These are phyloP conservation scores for Ypsolopha scabrella DNA, from an alignment of 2,888 invertebrate species.

Conservation along the genomic window DNA sequence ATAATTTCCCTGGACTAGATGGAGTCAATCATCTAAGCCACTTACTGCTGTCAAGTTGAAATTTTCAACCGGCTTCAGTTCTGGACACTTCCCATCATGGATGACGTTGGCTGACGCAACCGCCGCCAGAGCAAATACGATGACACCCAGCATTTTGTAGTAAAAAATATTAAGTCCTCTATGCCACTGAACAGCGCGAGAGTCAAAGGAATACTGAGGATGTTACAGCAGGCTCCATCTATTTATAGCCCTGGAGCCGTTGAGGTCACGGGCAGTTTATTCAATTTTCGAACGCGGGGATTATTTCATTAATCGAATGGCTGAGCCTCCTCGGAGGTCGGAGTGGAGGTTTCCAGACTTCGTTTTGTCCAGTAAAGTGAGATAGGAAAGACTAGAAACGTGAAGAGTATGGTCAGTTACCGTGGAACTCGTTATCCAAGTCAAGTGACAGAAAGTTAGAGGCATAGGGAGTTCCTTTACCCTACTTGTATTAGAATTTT, in stretches of 20 bases:
- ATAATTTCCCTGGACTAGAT: too few species aligned
- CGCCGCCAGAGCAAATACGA: constrained; percentile 32
- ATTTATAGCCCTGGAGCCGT: constrained; percentile 32
- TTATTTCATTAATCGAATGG: neutral
- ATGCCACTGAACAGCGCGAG: neutral
- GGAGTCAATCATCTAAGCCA: neutral
- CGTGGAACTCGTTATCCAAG: too few species aligned
- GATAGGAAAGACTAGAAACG: too few species aligned
- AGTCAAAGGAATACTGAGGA: constrained; percentile 5
- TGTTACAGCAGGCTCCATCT: constrained; percentile 14
- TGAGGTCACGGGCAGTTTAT: constrained; percentile 38
- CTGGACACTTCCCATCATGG: constrained; percentile 40
- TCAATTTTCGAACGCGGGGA: constrained; percentile 28
- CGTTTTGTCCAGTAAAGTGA: too few species aligned
- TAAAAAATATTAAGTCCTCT: constrained; percentile 15
- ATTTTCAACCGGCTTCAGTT: constrained; percentile 36
- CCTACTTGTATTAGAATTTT: too few species aligned
- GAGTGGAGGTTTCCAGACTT: neutral
- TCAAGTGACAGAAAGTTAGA: too few species aligned
- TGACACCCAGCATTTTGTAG: constrained; percentile 30
- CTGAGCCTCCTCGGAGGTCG: neutral
- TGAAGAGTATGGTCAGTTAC: too few species aligned
- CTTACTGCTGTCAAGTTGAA: constrained; percentile 39
- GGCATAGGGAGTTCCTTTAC: too few species aligned
- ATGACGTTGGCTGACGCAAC: constrained; percentile 31